Percentiles rank a stretch among this genome's conserved stretches.
These are phyloP conservation scores for Rhinoraja longicauda DNA, from an alignment of 2,797 vertebrate species.

Conservation along the genomic window DNA sequence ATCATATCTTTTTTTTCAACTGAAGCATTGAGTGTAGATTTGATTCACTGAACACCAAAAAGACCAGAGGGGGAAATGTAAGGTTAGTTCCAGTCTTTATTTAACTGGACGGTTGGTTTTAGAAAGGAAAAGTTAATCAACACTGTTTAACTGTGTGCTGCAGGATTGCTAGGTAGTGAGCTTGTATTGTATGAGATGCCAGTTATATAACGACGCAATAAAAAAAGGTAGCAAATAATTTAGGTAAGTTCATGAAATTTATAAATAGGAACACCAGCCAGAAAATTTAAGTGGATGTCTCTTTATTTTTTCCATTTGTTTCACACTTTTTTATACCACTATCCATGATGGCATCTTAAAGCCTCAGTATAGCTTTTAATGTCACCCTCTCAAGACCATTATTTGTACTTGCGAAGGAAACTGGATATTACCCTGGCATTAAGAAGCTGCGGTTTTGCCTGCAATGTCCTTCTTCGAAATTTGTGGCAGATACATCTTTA, in stretches of 20 bases:
- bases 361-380: neutral
- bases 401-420: neutral
- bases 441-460: neutral
- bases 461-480: neutral
- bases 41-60: constrained; percentile 11
- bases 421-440: neutral
- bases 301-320: constrained; percentile 6
- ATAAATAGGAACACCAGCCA: neutral
- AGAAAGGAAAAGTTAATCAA: neutral
- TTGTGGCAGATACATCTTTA: neutral
- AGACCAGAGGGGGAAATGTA: neutral
- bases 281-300: neutral
- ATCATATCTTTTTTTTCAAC: neutral
- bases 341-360: neutral
- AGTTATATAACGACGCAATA: constrained; percentile 1
- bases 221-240: neutral
- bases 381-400: neutral
- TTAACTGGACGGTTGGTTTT: neutral
- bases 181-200: neutral
- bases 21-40: neutral
- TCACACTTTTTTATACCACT: neutral
- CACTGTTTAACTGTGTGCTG: neutral
- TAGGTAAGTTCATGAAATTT: neutral
- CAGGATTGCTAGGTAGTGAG: neutral
- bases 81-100: neutral